A percentile compares a stretch with the other conserved stretches of the same genome.
phyloP scores from a whole-genome alignment of 2,888 invertebrate genomes.

The Auanema freiburgensis region DNA sequence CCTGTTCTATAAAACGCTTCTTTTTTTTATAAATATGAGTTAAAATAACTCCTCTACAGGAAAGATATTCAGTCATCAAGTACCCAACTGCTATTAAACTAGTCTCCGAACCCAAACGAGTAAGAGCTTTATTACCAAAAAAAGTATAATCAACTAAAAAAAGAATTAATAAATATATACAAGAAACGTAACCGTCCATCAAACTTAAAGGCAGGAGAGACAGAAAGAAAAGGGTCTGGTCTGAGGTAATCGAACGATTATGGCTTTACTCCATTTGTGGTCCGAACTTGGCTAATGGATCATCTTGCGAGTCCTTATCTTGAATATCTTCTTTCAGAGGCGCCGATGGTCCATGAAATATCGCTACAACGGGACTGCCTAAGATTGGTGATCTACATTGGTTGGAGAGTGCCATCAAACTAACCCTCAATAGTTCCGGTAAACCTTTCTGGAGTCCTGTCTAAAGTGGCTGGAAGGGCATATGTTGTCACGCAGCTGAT shows the following conservation, averaged over 20 bases:
- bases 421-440: not conserved
- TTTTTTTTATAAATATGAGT: too few relatives aligned
- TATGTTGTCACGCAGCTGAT: not conserved
- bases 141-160: too few relatives aligned
- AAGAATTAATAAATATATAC: too few relatives aligned
- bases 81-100: too few relatives aligned
- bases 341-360: constrained; percentile 35
- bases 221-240: too few relatives aligned
- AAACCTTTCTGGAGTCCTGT: not conserved
- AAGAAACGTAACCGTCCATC: too few relatives aligned
- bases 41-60: too few relatives aligned
- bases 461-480: not conserved
- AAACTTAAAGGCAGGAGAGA: too few relatives aligned
- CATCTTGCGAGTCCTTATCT: constrained; percentile 35
- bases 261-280: constrained; percentile 2
- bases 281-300: constrained; percentile 21
- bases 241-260: not conserved
- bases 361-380: constrained; percentile 38
- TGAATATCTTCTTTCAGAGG: constrained; percentile 33
- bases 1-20: too few relatives aligned
- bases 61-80: too few relatives aligned
- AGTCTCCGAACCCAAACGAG: too few relatives aligned
- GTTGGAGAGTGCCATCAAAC: not conserved
- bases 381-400: constrained; percentile 5
- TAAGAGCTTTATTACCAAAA: too few relatives aligned